Evolutionary conservation across 2,888 invertebrate genomes (phyloP).

Genomic region (Patella ulyssiponensis): DNA sequence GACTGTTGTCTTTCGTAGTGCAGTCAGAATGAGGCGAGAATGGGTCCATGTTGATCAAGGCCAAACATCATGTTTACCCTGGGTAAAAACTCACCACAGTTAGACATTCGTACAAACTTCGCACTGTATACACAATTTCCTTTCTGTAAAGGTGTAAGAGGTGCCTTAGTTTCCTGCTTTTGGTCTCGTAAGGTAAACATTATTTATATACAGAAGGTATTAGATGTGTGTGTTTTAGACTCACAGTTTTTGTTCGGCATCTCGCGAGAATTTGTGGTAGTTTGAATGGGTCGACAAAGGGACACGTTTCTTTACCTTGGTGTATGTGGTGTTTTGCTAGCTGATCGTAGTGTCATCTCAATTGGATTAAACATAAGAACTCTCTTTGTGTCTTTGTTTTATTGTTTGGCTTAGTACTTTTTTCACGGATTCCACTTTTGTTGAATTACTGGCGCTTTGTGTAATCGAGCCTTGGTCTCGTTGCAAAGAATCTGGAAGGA

Average conservation of each 20-base stretch:
- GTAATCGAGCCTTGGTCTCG: neutral
- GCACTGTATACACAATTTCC: neutral
- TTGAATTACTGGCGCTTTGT: neutral
- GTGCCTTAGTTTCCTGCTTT: neutral
- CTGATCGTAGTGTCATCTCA: constrained; percentile 15
- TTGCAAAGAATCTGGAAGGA: neutral
- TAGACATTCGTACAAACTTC: neutral
- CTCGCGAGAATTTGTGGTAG: constrained; percentile 1
- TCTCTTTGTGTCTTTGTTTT: constrained; percentile 23
- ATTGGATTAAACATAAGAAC: constrained; percentile 24
- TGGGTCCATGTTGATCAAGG: neutral
- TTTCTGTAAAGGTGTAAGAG: neutral
- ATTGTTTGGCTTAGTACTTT: constrained; percentile 18
- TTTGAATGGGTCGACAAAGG: constrained; percentile 8
- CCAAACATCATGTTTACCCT: neutral
- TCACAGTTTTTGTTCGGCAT: constrained; percentile 3
- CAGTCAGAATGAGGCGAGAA: neutral
- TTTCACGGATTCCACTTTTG: constrained; percentile 7
- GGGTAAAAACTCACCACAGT: neutral
- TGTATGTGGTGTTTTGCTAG: neutral
- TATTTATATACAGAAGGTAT: neutral
- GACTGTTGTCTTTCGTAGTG: neutral
- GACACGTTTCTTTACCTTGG: neutral
- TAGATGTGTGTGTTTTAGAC: neutral
- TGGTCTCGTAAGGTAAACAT: neutral